phyloP scores from a whole-genome alignment of 2,113 vertebrate species.

The Pterophyllum scalare region DNA sequence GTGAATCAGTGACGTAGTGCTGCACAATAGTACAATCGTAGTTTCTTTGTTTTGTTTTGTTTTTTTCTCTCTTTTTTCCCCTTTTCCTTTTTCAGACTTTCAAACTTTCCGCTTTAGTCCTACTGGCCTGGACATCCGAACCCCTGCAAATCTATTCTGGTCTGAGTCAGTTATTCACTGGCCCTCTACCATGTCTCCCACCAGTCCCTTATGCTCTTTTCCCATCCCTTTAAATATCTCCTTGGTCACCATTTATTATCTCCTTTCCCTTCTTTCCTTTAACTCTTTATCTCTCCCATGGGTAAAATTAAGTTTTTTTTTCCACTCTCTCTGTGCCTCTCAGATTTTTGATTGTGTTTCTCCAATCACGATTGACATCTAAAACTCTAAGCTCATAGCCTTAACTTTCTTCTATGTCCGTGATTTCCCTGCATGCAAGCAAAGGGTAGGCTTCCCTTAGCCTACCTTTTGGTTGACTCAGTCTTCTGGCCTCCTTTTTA shows the following conservation, averaged over 20 bases:
- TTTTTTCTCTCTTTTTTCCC: no score
- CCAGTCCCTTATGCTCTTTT: background rate
- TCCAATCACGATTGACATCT: slow-evolving; percentile 65
- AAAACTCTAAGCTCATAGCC: slow-evolving; percentile 33
- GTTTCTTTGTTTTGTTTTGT: background rate
- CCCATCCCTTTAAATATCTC: slow-evolving; percentile 29
- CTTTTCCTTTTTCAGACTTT: slow-evolving; percentile 34
- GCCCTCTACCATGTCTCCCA: slow-evolving; percentile 15
- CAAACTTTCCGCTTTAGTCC: slow-evolving; percentile 78
- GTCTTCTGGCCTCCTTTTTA: background rate
- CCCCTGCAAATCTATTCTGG: slow-evolving; percentile 74
- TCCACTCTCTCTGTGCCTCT: slow-evolving; percentile 31
- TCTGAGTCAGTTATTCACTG: slow-evolving; percentile 68
- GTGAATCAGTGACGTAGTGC: background rate
- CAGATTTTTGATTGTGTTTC: slow-evolving; percentile 59
- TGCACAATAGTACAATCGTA: background rate
- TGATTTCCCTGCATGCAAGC: slow-evolving; percentile 35
- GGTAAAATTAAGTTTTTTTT: slow-evolving; percentile 62
- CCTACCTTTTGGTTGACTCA: background rate
- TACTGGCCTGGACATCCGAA: slow-evolving; percentile 53
- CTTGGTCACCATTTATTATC: background rate
- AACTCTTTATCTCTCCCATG: slow-evolving; percentile 31
- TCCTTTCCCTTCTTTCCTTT: background rate
- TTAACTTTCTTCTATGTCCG: slow-evolving; percentile 34
- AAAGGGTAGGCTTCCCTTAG: background rate